Conservation (phyloP, 1,140 invertebrate genomes). For the Micrasema minimum region DNA sequence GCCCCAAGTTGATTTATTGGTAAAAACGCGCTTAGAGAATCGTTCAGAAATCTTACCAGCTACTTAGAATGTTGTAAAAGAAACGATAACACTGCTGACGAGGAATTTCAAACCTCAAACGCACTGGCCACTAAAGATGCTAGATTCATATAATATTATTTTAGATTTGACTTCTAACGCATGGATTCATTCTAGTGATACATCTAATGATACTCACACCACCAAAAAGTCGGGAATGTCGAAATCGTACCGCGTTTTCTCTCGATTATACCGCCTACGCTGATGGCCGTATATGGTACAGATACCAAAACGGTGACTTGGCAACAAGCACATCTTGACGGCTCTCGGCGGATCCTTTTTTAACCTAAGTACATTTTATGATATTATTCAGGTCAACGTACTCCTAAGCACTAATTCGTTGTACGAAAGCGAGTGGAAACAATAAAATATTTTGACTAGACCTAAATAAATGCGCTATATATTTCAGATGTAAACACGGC, state of each 20-base stretch:
- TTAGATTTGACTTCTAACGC: background rate
- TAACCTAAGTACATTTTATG: background rate
- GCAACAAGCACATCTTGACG: background rate
- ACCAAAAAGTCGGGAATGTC: conserved; percentile 9
- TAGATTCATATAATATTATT: no score
- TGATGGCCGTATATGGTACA: conserved; percentile 7
- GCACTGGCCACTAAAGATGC: no score
- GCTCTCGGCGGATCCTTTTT: background rate
- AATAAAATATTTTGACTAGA: no score
- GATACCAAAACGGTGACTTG: conserved; percentile 5
- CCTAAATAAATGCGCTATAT: no score
- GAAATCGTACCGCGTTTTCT: conserved; percentile 17
- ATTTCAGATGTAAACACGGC: no score
- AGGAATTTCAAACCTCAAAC: no score
- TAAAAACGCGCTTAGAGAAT: background rate
- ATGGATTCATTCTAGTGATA: conserved; percentile 1
- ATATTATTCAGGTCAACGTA: background rate
- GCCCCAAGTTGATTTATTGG: background rate
- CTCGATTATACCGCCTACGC: conserved; percentile 8
- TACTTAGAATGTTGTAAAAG: no score
- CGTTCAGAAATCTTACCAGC: no score
- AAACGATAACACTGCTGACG: background rate
- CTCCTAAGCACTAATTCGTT: background rate
- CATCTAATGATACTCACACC: background rate
- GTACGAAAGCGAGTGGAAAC: no score